Conservation (phyloP, 2,113 vertebrate genomes). For the Apus apus region DNA sequence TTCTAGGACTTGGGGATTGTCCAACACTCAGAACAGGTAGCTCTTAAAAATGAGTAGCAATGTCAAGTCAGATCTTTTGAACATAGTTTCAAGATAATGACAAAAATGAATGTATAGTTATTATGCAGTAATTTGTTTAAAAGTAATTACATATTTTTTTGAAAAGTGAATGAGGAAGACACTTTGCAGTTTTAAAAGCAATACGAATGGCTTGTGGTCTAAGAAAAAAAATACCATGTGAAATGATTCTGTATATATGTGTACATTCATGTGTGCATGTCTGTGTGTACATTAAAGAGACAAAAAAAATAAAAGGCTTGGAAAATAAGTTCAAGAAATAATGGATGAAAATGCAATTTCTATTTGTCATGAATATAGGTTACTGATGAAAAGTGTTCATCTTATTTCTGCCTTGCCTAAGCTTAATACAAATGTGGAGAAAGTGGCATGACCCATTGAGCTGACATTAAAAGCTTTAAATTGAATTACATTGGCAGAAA, state of each 20-base stretch:
- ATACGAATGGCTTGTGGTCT: conserved; percentile 41
- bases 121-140: conserved; percentile 63
- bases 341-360: neutral
- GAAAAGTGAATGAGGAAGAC: conserved; percentile 58
- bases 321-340: neutral
- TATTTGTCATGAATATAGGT: neutral
- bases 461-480: conserved; percentile 73
- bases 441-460: conserved; percentile 67
- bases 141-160: conserved; percentile 58
- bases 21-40: conserved; percentile 45
- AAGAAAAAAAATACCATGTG: conserved; percentile 60
- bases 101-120: conserved; percentile 68
- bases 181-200: conserved; percentile 37
- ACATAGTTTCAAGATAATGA: conserved; percentile 61
- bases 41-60: conserved; percentile 53
- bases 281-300: neutral
- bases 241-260: conserved; percentile 41
- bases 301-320: neutral
- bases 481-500: conserved; percentile 70
- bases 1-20: conserved; percentile 18
- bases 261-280: neutral
- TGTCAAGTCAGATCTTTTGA: conserved; percentile 60
- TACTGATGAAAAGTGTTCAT: conserved; percentile 55
- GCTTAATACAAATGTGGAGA: conserved; percentile 43
- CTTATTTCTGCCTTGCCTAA: conserved; percentile 51